Conservation (phyloP, 1,140 invertebrate species). For the Ylistrum balloti region DNA sequence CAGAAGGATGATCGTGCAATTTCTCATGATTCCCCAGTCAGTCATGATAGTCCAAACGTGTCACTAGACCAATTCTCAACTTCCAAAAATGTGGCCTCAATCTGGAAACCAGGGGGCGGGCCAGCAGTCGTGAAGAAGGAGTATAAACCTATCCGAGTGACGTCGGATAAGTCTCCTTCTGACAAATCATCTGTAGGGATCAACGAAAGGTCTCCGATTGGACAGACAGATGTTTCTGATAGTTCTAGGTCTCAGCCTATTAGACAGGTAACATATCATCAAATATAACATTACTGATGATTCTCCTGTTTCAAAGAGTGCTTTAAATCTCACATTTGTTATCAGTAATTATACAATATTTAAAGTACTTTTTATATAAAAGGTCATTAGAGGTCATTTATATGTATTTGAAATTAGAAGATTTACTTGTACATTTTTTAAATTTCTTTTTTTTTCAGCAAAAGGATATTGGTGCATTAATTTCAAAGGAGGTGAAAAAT, state of each 20-base stretch:
- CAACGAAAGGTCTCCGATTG: background rate
- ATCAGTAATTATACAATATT: no score
- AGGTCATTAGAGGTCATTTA: no score
- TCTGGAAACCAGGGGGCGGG: conserved; percentile 74
- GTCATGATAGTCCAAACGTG: background rate
- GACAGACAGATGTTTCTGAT: background rate
- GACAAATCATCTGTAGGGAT: background rate
- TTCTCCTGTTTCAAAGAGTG: no score
- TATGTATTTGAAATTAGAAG: no score
- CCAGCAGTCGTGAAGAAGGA: conserved; percentile 66
- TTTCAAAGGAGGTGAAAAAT: background rate
- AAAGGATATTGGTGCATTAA: conserved; percentile 28
- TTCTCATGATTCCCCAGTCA: background rate
- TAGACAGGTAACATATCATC: conserved; percentile 8
- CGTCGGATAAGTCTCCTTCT: background rate
- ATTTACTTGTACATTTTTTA: background rate
- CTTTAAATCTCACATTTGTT: no score
- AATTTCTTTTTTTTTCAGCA: background rate
- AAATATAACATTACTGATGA: no score
- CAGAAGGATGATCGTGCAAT: background rate
- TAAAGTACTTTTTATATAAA: no score
- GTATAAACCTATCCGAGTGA: conserved; percentile 71
- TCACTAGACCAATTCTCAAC: background rate
- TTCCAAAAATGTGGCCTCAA: conserved; percentile 64
- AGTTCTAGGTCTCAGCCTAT: background rate